Evolutionary conservation across 2,113 vertebrate genomes (phyloP), one percentile per base, ranked within the genome.

Genomic region (Merops nubicus): DNA sequence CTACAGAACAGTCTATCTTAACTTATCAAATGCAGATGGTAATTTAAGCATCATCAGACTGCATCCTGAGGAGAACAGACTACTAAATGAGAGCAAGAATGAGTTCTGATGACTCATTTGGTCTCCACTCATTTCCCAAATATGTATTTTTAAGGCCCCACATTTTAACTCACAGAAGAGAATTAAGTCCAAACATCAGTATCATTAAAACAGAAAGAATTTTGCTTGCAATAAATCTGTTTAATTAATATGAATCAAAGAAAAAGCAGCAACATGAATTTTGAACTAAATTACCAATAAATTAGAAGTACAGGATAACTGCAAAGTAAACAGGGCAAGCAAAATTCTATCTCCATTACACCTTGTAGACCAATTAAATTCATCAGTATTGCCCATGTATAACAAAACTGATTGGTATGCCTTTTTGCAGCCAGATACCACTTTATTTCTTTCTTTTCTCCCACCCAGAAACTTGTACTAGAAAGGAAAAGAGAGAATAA

Each of bases 251-350:
- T 0, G 13, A 87, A 43, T 7, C n/a, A 79, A 56, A 86, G 88
- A 89, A 79, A 69, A 79, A 91, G 81, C 42, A 85, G 81, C 14
- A 22, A 64, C 38, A 47, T 1, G 7, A 31, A 83, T 93, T 94
- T 95, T 84, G 73, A 91, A 80, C n/a, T 80, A 84, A 78, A 92
- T 64, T 70, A 69, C 38, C 79, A 76, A 86, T 29, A 95, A 94
- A 91, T 80, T 28, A 88, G 45, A 91, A 68, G 42, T 40, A 45
- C 16, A 48, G 38, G 40, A n/a, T 87, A 89, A 72, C 38, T 48
- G 57, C 33, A 89, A 94, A 88, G n/a, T 38, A 89, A 96, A 89
- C 79, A 25, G n/a, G 57, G 26, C 5, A 15, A 60, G 20, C 36
- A 75, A 94, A 94, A 88, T 81, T 91, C 48, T 34, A 14, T 33